Conservation (phyloP, 2,113 vertebrate genomes). For the Barbus barbus region DNA sequence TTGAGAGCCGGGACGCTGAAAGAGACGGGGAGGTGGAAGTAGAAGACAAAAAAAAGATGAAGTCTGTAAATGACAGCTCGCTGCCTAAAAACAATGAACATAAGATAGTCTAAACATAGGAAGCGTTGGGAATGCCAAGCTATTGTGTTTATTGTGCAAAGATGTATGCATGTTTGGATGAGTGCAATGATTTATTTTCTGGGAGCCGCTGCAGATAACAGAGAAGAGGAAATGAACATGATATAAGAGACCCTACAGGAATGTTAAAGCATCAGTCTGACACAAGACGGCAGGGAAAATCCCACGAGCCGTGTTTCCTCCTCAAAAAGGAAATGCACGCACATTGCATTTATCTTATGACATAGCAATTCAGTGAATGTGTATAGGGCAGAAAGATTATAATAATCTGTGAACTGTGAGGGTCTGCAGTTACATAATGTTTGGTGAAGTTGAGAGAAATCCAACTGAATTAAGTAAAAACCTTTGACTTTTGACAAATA, state of each 20-base stretch:
- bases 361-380: not conserved
- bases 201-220: not conserved
- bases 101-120: not conserved
- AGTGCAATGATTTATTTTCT: not conserved
- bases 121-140: not conserved
- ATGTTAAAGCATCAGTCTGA: not conserved
- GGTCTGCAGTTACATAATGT: not conserved
- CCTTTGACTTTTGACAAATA: not conserved
- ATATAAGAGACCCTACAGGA: not conserved
- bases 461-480: not conserved
- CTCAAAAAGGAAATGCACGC: not conserved
- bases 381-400: not conserved
- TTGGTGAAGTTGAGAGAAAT: not conserved
- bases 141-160: slow-evolving; percentile 7
- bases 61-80: slow-evolving; percentile 50
- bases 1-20: slow-evolving; percentile 50
- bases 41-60: not conserved
- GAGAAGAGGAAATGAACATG: not conserved
- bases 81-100: not conserved
- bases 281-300: not conserved
- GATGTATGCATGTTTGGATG: not conserved
- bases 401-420: not conserved
- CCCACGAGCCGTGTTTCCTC: not conserved
- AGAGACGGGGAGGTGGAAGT: slow-evolving; percentile 28
- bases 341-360: not conserved